Evolutionary conservation across 2,113 vertebrate genomes (phyloP).

Genomic region (Gasterosteus aculeatus): DNA sequence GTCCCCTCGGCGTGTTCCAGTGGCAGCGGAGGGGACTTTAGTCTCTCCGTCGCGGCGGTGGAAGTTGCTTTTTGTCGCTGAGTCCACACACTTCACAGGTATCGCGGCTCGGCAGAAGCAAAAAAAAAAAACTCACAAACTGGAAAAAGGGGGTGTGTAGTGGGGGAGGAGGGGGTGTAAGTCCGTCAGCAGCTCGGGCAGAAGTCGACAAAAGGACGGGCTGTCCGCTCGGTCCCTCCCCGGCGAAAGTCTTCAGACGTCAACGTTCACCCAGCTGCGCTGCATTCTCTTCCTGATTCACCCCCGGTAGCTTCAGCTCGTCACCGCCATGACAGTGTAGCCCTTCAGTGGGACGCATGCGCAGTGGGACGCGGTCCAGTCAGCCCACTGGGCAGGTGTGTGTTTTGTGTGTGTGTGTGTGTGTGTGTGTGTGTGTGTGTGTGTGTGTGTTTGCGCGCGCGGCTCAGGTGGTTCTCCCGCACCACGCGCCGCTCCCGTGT

Average conservation of each 20-base stretch:
- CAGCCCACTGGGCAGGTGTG: constrained; percentile 67
- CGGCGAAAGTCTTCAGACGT: constrained; percentile 45
- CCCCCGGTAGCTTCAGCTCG: constrained; percentile 76
- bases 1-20: constrained; percentile 26
- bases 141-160: background rate
- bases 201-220: constrained; percentile 22
- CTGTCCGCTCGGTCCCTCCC: constrained; percentile 10
- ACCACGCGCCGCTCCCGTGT: background rate
- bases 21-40: constrained; percentile 51
- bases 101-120: constrained; percentile 47
- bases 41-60: constrained; percentile 38
- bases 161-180: constrained; percentile 2
- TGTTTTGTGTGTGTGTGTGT: constrained; percentile 64
- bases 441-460: constrained; percentile 25
- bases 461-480: constrained; percentile 52
- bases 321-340: constrained; percentile 93
- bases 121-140: constrained; percentile 66
- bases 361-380: constrained; percentile 54
- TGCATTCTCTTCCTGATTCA: constrained; percentile 83
- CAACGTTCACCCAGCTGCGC: constrained; percentile 64
- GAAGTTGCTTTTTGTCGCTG: constrained; percentile 74
- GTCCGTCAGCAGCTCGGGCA: constrained; percentile 42
- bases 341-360: constrained; percentile 81
- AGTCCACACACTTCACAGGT: constrained; percentile 74
- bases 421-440: constrained; percentile 40